Evolutionary conservation across 35 echinoderm and acorn worm species (phyloP), one percentile per base, ranked within the genome.

Genomic region (Strongylocentrotus purpuratus): DNA sequence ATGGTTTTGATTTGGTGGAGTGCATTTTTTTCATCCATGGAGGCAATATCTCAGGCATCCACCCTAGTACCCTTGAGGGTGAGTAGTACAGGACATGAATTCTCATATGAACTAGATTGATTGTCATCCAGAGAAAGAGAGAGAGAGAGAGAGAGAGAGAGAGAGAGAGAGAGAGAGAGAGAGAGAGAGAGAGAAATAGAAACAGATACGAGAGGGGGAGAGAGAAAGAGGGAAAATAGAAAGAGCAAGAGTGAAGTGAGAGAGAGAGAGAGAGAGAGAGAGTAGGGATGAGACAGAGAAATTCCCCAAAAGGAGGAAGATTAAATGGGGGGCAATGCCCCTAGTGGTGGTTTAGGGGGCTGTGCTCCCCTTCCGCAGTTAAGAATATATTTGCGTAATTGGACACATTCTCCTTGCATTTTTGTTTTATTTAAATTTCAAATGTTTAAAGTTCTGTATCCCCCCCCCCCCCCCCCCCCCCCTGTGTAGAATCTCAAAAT

Each of bases 61-160:
- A 22, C 20, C 65, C 20, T 8, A 28, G 65, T n/a, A 78, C 65
- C 65, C 65, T 78, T 7, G 65, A 8, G 65, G 65, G 25, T 78
- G n/a, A 78, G 65, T 28, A 78, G 20, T 78, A 28, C 65, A 78
- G 65, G 65, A 78, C 87, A 89, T 89, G 87, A 89, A 89, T 89
- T 33, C 45, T 89, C 87, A 89, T 89, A 22, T 33, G 32, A 33
- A 89, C 87, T 33, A 89, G 65, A 89, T 89, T 89, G 87, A 89
- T 89, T 89, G 87, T 28, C 32, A 89, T 33, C 45, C 87, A n/a
- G 87, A 41, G 87, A 33, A 31, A 11, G 12, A 86, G 22, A 86
- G 85, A 86, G 85, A 33, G 85, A 33, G 85, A 28, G 32, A 86
- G 32, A 86, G 85, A 28, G 3, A n/a, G 65, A n/a, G 22, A 28